These are phyloP conservation scores for Parapristionchus giblindavisi DNA, from an alignment of 2,888 invertebrate species.

Conservation along the genomic window DNA sequence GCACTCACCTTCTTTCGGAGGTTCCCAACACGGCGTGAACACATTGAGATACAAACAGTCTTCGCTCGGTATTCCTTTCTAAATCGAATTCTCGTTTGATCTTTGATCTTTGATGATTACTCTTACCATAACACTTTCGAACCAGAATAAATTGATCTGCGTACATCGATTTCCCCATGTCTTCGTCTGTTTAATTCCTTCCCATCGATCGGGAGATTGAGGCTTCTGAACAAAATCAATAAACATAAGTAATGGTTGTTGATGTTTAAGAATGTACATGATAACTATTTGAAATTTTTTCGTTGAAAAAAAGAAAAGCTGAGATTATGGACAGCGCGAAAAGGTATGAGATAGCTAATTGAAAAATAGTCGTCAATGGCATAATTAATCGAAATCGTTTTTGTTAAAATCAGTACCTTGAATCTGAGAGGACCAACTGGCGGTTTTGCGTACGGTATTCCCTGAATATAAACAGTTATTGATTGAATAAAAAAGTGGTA, in stretches of 20 bases:
- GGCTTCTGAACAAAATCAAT: background rate
- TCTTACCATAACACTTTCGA: no score
- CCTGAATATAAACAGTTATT: background rate
- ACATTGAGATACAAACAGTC: slow-evolving; percentile 17
- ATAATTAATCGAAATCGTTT: background rate
- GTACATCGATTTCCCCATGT: background rate
- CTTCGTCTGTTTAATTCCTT: background rate
- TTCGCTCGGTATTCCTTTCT: background rate
- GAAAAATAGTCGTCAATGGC: no score
- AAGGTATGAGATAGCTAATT: no score
- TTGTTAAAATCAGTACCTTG: background rate
- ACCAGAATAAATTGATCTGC: no score
- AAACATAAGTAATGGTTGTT: no score
- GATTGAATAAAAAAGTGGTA: no score
- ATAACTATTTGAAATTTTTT: no score
- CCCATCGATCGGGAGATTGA: background rate
- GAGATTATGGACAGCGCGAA: no score
- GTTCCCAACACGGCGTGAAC: slow-evolving; percentile 16
- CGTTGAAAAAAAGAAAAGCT: no score
- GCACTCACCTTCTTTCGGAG: background rate
- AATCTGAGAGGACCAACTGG: slow-evolving; percentile 9
- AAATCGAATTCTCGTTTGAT: no score
- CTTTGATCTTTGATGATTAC: no score
- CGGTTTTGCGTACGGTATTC: background rate
- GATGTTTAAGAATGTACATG: no score